Conservation (phyloP, 1,140 invertebrate species). For the Rhynchophorus ferrugineus region DNA sequence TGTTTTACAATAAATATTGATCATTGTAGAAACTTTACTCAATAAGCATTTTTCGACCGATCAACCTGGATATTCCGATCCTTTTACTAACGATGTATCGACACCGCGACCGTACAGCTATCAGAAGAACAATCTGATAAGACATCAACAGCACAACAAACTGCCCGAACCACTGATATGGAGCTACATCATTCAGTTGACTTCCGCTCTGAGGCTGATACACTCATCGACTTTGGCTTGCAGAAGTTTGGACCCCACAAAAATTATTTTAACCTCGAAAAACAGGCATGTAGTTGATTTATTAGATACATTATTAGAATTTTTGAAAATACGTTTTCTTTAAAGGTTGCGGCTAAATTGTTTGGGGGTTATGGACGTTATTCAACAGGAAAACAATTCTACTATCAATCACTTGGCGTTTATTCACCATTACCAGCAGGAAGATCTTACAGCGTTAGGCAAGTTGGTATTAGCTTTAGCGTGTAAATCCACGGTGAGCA, state of each 20-base stretch:
- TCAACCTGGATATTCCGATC: conserved; percentile 69
- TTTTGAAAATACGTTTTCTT: conserved; percentile 10
- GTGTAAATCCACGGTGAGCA: conserved; percentile 64
- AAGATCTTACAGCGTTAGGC: conserved; percentile 88
- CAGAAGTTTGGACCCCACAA: conserved; percentile 79
- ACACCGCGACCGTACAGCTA: conserved; percentile 76
- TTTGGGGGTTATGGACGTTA: conserved; percentile 75
- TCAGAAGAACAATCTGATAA: conserved; percentile 68
- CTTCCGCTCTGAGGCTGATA: conserved; percentile 85
- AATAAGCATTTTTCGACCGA: conserved; percentile 72
- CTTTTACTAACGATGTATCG: conserved; percentile 74
- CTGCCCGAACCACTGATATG: conserved; percentile 88
- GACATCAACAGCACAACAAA: conserved; percentile 62
- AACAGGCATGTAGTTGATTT: conserved; percentile 43
- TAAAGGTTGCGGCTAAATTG: conserved; percentile 69
- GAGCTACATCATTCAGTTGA: conserved; percentile 93
- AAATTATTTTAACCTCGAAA: conserved; percentile 74
- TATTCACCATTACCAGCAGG: conserved; percentile 79
- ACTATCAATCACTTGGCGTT: conserved; percentile 55
- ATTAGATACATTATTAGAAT: too few species aligned
- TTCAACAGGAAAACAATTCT: conserved; percentile 61
- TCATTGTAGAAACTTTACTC: conserved; percentile 76
- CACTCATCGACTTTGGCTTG: conserved; percentile 61
- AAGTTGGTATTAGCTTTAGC: conserved; percentile 84
- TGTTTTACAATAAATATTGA: too few species aligned